Conservation (phyloP, 2,113 vertebrate genomes). For the Corvus cornix region DNA sequence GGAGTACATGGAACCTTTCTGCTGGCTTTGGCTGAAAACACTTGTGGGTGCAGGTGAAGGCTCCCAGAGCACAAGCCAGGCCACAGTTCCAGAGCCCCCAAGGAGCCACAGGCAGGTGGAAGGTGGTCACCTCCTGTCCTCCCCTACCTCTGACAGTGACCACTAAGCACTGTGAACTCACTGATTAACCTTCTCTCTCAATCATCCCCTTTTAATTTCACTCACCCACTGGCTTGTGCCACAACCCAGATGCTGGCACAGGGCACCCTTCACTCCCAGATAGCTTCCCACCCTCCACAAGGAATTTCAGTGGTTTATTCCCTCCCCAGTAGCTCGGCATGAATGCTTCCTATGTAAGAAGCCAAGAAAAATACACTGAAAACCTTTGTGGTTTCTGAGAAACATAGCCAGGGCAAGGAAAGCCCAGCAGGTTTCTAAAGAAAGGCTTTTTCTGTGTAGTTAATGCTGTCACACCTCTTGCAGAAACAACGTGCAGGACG, state of each 20-base stretch:
- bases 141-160: background rate
- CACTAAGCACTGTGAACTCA: background rate
- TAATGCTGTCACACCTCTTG: background rate
- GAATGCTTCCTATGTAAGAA: background rate
- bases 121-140: background rate
- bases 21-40: background rate
- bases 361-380: background rate
- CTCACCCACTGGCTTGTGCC: background rate
- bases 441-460: background rate
- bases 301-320: background rate
- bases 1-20: background rate
- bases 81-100: background rate
- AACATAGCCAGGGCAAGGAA: background rate
- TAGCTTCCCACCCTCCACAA: background rate
- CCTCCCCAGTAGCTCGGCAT: rapidly evolving
- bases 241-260: rapidly evolving
- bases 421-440: background rate
- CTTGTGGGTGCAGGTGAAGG: background rate
- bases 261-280: background rate
- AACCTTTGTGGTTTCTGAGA: background rate
- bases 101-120: background rate
- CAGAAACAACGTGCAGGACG: background rate
- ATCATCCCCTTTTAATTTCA: background rate
- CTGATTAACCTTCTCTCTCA: background rate
- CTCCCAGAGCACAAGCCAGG: background rate